These are phyloP conservation scores for Ascidia mentula DNA, from an alignment of 23 tunicate genomes.

Conservation along the genomic window DNA sequence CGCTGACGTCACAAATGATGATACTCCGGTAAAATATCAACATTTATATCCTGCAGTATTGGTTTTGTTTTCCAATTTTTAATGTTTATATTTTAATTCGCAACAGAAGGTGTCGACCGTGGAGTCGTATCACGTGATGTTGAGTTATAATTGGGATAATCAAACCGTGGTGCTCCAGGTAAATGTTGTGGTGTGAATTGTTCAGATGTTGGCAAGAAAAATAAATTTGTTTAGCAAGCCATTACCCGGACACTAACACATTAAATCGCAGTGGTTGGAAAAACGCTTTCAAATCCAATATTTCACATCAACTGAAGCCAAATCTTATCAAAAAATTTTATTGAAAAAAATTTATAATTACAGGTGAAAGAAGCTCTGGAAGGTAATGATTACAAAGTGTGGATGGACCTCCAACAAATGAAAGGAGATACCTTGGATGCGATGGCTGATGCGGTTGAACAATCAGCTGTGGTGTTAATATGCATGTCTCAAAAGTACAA, in stretches of 20 bases:
- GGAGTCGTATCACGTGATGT: background rate
- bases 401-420: constrained; percentile 78
- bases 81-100: too few species aligned
- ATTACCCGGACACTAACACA: background rate
- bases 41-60: too few species aligned
- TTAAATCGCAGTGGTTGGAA: background rate
- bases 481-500: constrained; percentile 61
- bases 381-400: constrained; percentile 35
- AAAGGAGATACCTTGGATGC: constrained; percentile 69
- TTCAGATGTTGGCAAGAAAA: background rate
- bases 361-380: constrained; percentile 44
- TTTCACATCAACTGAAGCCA: background rate
- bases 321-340: too few species aligned
- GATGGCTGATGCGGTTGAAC: constrained; percentile 82
- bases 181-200: background rate
- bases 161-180: background rate
- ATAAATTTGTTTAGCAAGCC: background rate
- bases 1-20: too few species aligned
- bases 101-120: too few species aligned
- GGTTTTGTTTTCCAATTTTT: too few species aligned
- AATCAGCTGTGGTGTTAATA: constrained; percentile 46
- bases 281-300: background rate
- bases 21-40: too few species aligned
- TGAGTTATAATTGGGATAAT: background rate
- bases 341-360: background rate